phyloP scores from a whole-genome alignment of 2,888 invertebrate genomes.

The Pardosa pseudoannulata region DNA sequence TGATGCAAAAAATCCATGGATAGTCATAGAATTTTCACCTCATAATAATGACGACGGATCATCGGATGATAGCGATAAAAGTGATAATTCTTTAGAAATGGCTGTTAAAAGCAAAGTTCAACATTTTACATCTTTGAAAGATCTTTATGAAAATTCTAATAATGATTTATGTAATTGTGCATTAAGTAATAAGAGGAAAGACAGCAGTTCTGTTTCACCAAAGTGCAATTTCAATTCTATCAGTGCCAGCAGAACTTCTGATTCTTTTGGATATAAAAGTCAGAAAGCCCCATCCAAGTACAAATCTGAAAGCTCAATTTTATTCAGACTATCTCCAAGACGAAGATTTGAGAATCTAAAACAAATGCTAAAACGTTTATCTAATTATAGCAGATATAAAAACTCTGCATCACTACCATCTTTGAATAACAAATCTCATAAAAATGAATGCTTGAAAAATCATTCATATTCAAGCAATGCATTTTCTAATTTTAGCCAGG shows the following conservation, averaged over 20 bases:
- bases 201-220: conserved; percentile 31
- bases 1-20: conserved; percentile 73
- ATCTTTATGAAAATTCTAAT: conserved; percentile 27
- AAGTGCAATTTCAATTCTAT: conserved; percentile 43
- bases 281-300: conserved; percentile 12
- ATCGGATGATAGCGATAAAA: conserved; percentile 56
- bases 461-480: conserved; percentile 22
- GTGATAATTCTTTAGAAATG: conserved; percentile 71
- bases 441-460: conserved; percentile 55
- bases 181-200: conserved; percentile 38
- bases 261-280: not conserved
- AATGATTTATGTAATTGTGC: conserved; percentile 56
- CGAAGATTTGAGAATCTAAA: conserved; percentile 60
- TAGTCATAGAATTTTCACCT: conserved; percentile 74
- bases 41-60: conserved; percentile 58
- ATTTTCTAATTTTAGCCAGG: conserved; percentile 54
- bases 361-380: conserved; percentile 51
- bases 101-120: conserved; percentile 63
- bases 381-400: conserved; percentile 37
- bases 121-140: conserved; percentile 64
- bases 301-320: conserved; percentile 56
- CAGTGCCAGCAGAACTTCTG: conserved; percentile 19
- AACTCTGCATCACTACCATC: conserved; percentile 43
- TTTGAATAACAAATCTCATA: conserved; percentile 31
- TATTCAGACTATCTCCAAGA: conserved; percentile 55